Conservation (phyloP, 2,797 vertebrate genomes). For the Acropternis orthonyx region DNA sequence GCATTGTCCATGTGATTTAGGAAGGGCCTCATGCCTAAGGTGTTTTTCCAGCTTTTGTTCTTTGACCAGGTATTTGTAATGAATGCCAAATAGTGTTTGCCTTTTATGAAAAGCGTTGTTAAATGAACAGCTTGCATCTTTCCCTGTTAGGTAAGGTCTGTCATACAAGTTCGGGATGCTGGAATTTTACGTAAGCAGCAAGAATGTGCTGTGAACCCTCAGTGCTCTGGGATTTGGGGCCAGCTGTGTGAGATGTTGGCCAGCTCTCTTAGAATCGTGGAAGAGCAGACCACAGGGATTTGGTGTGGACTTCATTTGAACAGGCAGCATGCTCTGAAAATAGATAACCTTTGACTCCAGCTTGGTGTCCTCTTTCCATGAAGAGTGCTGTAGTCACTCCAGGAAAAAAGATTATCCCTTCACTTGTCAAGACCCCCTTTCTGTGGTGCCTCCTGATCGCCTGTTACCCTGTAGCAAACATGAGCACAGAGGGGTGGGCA, state of each 20-base stretch:
- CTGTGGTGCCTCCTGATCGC: not conserved
- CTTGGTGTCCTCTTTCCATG: conserved; percentile 5
- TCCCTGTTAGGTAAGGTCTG: not conserved
- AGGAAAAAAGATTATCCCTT: not conserved
- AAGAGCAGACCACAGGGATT: conserved; percentile 20
- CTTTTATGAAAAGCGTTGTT: not conserved
- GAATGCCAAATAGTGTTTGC: not conserved
- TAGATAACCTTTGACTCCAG: conserved; percentile 60
- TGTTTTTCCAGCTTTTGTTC: not conserved
- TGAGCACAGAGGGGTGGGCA: not conserved
- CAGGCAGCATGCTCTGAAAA: not conserved
- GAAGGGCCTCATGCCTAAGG: not conserved
- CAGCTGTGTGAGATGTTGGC: conserved; percentile 28
- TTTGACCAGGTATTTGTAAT: not conserved
- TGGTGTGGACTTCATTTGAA: not conserved
- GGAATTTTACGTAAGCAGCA: not conserved
- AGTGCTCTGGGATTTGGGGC: not conserved
- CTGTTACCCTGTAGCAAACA: not conserved
- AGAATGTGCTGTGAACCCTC: conserved; percentile 24
- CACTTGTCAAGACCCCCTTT: not conserved
- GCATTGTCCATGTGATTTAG: not conserved
- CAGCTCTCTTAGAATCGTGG: conserved; percentile 9
- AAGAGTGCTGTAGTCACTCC: not conserved
- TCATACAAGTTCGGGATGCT: not conserved
- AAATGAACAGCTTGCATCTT: not conserved